Base-by-base conservation (phyloP, 2,113 vertebrate genomes). In the Solenodon paradoxus region DNA sequence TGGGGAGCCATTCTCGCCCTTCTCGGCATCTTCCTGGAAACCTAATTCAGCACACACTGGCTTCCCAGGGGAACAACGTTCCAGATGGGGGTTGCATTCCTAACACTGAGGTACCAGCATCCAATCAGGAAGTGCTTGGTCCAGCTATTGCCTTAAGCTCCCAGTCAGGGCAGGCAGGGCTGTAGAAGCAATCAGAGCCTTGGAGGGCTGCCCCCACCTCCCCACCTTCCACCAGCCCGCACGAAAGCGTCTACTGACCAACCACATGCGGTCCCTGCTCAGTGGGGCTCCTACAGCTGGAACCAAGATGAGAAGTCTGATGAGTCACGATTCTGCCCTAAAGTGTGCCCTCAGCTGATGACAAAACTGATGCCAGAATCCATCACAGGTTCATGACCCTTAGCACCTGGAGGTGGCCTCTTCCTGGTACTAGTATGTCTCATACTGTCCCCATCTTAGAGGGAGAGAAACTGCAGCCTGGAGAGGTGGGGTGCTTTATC, bases 21-120 rank as follows among this genome's bases (percentile, higher is more conserved):
- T 95, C 77, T 92, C 81, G 72, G 77, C 88, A 88, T 90, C 94
- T 96, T 97, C 93, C 88, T 30, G 40, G 88, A 95, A 95, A 92
- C 69, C 81, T 79, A 74, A 63, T 32, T 89, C 90, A 92, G 95
- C 92, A 89, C 15, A 85, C 40, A 26, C n/a, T 8, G 16, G 13
- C n/a, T 84, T 93, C 79, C 90, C 45, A 30, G 61, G 30, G 72
- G 72, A 90, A 64, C 42, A 35, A 35, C 9, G 1, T 55, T 91
- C 57, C 7, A 49, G 28, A 9, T 78, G 84, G 45, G 38, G 51
- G 20, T 9, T 80, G 55, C 15, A 3, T 86, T 95, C 77, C 57
- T 10, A 0, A 63, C 61, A 55, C 68, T 79, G 53, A 92, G 80
- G 87, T 3, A 16, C 15, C 61, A 87, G 71, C 28, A 42, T 95